Conservation (phyloP, 1,140 invertebrate genomes). For the Solen grandis region DNA sequence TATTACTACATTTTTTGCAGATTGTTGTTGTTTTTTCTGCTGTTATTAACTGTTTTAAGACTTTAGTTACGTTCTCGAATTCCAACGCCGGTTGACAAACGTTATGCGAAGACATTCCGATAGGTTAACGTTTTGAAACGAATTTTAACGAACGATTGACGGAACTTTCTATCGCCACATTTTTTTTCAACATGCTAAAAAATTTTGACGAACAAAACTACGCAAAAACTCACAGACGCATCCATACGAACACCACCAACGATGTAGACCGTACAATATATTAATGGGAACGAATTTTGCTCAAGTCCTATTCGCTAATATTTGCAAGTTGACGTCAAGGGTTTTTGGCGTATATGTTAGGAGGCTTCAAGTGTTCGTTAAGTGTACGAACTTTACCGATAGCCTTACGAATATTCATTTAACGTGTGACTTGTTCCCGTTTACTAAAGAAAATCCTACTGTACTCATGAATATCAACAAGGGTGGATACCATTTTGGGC, state of each 20-base stretch:
- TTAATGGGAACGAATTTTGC: conserved; percentile 16
- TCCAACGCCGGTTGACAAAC: background rate
- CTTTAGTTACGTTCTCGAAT: no score
- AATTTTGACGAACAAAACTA: conserved; percentile 11
- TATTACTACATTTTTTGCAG: no score
- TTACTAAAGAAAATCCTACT: no score
- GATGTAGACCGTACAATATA: background rate
- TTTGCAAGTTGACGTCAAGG: conserved; percentile 9
- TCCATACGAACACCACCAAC: conserved; percentile 21
- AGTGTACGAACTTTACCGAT: no score
- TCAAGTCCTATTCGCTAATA: conserved; percentile 13
- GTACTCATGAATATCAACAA: no score
- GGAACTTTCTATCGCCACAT: background rate
- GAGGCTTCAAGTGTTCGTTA: no score
- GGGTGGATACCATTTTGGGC: no score
- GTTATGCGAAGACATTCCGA: conserved; percentile 19
- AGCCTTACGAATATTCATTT: no score
- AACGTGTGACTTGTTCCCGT: no score
- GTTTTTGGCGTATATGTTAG: conserved; percentile 12
- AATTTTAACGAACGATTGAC: conserved; percentile 4
- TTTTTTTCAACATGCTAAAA: conserved; percentile 22
- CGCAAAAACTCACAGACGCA: conserved; percentile 23
- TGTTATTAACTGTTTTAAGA: no score
- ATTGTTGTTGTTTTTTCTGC: no score
- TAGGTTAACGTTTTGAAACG: conserved; percentile 5